Evolutionary conservation across 2,888 invertebrate genomes (phyloP), one percentile per base, ranked within the genome.

Genomic region (Branchellion lobata): DNA sequence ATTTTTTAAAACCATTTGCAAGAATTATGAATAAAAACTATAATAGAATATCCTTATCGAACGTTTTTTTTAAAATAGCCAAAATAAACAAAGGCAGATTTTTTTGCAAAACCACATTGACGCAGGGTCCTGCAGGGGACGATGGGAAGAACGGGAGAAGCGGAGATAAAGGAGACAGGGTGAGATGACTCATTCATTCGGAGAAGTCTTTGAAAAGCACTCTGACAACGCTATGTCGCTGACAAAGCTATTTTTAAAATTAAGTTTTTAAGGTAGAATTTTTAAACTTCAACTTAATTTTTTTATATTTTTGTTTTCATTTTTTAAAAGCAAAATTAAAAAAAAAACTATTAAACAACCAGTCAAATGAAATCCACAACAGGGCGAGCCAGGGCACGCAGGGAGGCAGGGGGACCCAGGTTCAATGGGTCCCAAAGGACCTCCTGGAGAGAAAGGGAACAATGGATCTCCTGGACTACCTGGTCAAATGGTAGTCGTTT

Each of bases 101-200:
- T n/a, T n/a, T n/a, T n/a, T n/a, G n/a, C n/a, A n/a, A n/a, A n/a
- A n/a, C n/a, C n/a, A n/a, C n/a, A n/a, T n/a, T n/a, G n/a, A n/a
- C n/a, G 24, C 5, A 77, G 77, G 77, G 77, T 51, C 36, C 61
- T n/a, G 24, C 77, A n/a, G 77, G 77, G n/a, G 61, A 77, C 33
- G 77, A 77, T 31, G 77, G 77, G 21, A 65, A 33, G 29, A 36
- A 77, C 53, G 77, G 77, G 57, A 77, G 65, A 24, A 1, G n/a
- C n/a, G 77, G 77, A 33, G 65, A 65, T 33, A 77, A 77, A 77
- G 77, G 77, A 57, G 77, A 77, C 18, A 77, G 57, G 40, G 77
- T 77, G 27, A 40, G 5, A 31, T 14, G 65, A 8, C 11, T n/a
- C 8, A 24, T 65, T 65, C 11, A 8, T n/a, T n/a, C n/a, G n/a